Percentiles rank a stretch among this genome's conserved stretches.
Evolutionary conservation across 2,888 invertebrate genomes (phyloP).

Genomic region (Sympetrum striolatum): DNA sequence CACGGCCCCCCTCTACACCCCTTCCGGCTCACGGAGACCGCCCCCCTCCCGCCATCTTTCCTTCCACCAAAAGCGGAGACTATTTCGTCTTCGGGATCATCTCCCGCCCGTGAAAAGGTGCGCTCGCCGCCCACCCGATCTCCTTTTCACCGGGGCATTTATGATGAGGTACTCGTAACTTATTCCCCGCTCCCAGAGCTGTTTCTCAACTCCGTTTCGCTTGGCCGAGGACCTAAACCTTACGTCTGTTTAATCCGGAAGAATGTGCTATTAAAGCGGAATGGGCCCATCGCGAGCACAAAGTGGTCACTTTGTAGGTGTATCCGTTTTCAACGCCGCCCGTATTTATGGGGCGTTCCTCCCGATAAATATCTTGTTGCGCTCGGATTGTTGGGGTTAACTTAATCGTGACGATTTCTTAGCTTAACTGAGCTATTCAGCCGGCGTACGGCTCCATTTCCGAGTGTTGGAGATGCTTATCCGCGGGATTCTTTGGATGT

Average conservation of each 20-base stretch:
- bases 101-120: background rate
- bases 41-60: background rate
- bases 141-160: background rate
- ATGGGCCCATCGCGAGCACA: background rate
- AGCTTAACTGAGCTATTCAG: background rate
- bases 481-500: background rate
- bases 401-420: conserved; percentile 18
- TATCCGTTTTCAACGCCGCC: conserved; percentile 5
- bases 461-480: background rate
- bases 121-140: background rate
- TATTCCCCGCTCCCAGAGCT: background rate
- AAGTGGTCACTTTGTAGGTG: background rate
- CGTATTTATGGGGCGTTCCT: conserved; percentile 1
- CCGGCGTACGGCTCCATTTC: background rate
- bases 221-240: background rate
- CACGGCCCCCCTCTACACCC: background rate
- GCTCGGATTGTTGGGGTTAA: background rate
- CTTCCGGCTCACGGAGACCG: background rate
- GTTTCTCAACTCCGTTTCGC: background rate
- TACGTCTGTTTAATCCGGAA: conserved; percentile 4
- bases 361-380: conserved; percentile 17
- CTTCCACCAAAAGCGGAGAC: background rate
- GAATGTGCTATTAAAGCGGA: conserved; percentile 18
- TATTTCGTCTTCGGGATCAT: background rate
- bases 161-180: background rate